phyloP scores from a whole-genome alignment of 1,140 invertebrate species.

The Leptopilina boulardi region DNA sequence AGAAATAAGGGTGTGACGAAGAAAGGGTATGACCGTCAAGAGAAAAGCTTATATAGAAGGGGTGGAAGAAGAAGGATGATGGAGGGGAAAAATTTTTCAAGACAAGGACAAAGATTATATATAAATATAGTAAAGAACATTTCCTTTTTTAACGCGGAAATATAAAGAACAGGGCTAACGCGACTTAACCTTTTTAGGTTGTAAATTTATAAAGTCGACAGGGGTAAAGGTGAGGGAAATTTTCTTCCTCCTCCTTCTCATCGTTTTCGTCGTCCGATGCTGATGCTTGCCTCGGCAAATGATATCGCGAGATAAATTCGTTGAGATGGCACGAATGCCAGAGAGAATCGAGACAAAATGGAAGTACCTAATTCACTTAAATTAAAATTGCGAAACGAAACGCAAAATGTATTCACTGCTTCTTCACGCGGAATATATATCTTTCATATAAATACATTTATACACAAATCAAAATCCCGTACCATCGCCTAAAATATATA shows the following conservation, averaged over 20 bases:
- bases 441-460: background rate
- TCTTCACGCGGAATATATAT: slow-evolving; percentile 35
- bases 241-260: slow-evolving; percentile 51
- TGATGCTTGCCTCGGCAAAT: slow-evolving; percentile 62
- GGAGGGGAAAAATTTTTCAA: slow-evolving; percentile 22
- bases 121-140: background rate
- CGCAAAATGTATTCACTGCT: slow-evolving; percentile 42
- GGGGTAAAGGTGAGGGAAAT: slow-evolving; percentile 41
- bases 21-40: background rate
- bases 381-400: slow-evolving; percentile 64
- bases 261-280: slow-evolving; percentile 56
- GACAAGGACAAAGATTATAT: slow-evolving; percentile 32
- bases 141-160: slow-evolving; percentile 68
- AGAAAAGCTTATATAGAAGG: too few relatives aligned
- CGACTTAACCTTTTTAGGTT: slow-evolving; percentile 74
- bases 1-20: slow-evolving; percentile 38
- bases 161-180: slow-evolving; percentile 76
- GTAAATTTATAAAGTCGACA: slow-evolving; percentile 73
- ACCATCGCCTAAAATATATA: too few relatives aligned
- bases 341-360: slow-evolving; percentile 70
- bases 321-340: slow-evolving; percentile 70
- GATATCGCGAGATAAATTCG: slow-evolving; percentile 73
- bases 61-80: background rate
- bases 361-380: slow-evolving; percentile 65
- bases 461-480: too few relatives aligned